Conservation (phyloP, 2,113 vertebrate genomes). For the Rhegmatorhina hoffmannsi region DNA sequence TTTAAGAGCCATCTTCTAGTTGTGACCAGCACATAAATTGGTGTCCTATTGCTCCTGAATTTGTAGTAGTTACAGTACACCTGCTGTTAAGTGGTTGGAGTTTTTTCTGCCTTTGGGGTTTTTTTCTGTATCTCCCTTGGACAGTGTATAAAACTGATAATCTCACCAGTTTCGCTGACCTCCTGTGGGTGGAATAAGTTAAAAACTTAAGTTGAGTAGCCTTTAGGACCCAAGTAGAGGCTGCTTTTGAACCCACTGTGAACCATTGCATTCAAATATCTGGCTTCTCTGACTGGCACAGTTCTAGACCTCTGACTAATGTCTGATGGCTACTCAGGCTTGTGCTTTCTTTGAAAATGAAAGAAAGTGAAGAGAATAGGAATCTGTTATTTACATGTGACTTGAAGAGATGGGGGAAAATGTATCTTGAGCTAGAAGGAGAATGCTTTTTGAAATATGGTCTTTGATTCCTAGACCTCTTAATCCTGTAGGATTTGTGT, state of each 20-base stretch:
- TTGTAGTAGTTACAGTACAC: background rate
- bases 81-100: background rate
- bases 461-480: constrained; percentile 13
- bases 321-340: background rate
- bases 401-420: background rate
- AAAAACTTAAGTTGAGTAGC: background rate
- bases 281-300: background rate
- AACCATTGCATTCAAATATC: background rate
- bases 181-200: background rate
- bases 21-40: background rate
- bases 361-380: background rate
- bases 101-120: background rate
- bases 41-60: background rate
- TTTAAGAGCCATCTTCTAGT: background rate
- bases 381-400: background rate
- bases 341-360: background rate
- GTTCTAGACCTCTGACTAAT: background rate
- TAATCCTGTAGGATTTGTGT: constrained; percentile 33
- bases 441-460: background rate
- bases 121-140: background rate
- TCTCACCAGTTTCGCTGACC: background rate
- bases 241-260: background rate
- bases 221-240: background rate
- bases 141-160: background rate
- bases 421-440: background rate